These are phyloP conservation scores for Chamaetylas fuelleborni DNA, from an alignment of 2,113 vertebrate species.

Conservation along the genomic window DNA sequence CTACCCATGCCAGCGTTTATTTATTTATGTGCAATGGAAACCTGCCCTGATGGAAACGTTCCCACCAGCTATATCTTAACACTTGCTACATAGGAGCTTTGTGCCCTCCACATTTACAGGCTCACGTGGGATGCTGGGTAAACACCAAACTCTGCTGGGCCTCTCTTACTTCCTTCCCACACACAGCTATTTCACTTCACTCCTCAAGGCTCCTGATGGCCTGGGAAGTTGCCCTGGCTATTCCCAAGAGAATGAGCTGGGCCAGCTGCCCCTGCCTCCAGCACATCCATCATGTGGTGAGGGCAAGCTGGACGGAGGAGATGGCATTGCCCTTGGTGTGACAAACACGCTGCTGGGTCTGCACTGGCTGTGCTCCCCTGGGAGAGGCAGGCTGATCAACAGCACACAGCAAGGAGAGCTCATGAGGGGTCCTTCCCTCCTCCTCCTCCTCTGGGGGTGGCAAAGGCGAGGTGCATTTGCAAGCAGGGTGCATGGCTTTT, in stretches of 20 bases:
- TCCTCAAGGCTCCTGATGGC: neutral
- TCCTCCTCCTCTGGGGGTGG: neutral
- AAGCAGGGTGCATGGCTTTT: neutral
- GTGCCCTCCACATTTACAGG: neutral
- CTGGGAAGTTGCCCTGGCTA: neutral
- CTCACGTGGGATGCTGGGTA: neutral
- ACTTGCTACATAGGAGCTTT: neutral
- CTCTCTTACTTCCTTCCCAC: neutral
- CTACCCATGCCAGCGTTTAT: neutral
- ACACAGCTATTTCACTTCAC: neutral
- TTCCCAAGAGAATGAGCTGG: neutral
- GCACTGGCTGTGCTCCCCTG: neutral
- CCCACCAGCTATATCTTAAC: neutral
- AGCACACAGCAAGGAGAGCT: neutral
- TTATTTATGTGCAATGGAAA: slow-evolving; percentile 35
- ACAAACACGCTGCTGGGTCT: neutral
- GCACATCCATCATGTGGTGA: neutral
- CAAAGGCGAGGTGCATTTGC: neutral
- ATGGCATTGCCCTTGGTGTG: neutral
- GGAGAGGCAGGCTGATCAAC: neutral
- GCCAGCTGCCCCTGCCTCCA: neutral
- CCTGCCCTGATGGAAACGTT: neutral
- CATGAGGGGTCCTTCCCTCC: neutral
- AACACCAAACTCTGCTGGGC: neutral
- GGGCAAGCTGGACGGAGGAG: neutral